Conservation (phyloP, 1,140 invertebrate genomes). For the Thaumatotibia leucotreta region DNA sequence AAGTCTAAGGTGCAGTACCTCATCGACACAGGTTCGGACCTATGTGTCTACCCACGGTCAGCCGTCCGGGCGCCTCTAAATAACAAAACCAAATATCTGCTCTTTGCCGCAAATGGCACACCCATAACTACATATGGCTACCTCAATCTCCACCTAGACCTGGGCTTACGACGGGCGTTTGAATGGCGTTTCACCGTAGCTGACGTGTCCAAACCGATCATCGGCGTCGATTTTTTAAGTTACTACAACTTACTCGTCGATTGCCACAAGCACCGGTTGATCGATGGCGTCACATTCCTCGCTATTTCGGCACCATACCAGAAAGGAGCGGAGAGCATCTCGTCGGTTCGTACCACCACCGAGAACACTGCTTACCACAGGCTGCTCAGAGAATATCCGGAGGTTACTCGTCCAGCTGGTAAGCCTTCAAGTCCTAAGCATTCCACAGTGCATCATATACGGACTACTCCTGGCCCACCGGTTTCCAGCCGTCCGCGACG, state of each 20-base stretch:
- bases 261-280: conserved; percentile 27
- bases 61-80: too few relatives aligned
- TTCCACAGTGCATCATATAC: conserved; percentile 27
- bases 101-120: too few relatives aligned
- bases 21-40: too few relatives aligned
- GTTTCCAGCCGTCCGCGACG: conserved; percentile 48
- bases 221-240: conserved; percentile 62
- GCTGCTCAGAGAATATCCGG: conserved; percentile 23
- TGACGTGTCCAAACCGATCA: conserved; percentile 40
- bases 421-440: conserved; percentile 17
- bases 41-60: too few relatives aligned
- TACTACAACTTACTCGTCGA: conserved; percentile 45
- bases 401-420: conserved; percentile 29
- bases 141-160: too few relatives aligned
- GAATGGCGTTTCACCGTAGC: conserved; percentile 63
- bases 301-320: conserved; percentile 7
- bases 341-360: conserved; percentile 23
- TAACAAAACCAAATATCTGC: too few relatives aligned
- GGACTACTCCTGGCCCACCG: conserved; percentile 43
- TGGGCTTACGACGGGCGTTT: conserved; percentile 46
- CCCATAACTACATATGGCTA: too few relatives aligned
- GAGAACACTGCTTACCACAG: conserved; percentile 22
- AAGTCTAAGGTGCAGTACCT: too few relatives aligned
- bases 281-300: conserved; percentile 29
- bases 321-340: conserved; percentile 11